Evolutionary conservation across 2,888 invertebrate species (phyloP).

Genomic region (Troides aeacus): DNA sequence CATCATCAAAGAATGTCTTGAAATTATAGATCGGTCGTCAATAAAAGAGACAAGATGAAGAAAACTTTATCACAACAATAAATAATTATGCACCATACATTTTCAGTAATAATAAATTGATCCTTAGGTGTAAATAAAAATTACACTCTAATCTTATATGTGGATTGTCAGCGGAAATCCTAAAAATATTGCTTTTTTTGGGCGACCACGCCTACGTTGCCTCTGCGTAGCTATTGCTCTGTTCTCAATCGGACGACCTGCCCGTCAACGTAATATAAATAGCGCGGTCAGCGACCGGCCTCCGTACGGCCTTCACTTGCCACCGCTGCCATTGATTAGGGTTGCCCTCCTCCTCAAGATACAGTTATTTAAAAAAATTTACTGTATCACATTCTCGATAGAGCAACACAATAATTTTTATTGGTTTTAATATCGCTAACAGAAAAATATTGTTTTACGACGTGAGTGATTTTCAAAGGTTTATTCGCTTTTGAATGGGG

Average conservation of each 20-base stretch:
- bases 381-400: too few species aligned
- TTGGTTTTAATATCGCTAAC: neutral
- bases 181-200: conserved; percentile 13
- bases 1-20: too few species aligned
- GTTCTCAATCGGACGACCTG: conserved; percentile 30
- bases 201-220: conserved; percentile 43
- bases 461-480: too few species aligned
- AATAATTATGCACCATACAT: too few species aligned
- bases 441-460: neutral
- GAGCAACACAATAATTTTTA: too few species aligned
- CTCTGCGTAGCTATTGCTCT: conserved; percentile 44
- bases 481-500: too few species aligned
- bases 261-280: conserved; percentile 56
- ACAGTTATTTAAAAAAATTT: neutral
- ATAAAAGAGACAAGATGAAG: too few species aligned
- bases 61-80: too few species aligned
- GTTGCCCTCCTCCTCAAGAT: conserved; percentile 10
- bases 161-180: neutral
- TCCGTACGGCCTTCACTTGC: conserved; percentile 71
- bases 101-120: too few species aligned
- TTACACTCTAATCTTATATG: too few species aligned
- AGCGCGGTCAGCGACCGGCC: conserved; percentile 76
- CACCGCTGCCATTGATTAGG: conserved; percentile 35
- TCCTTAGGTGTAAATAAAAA: too few species aligned
- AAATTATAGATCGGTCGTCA: too few species aligned